Evolutionary conservation across 2,888 invertebrate species (phyloP), one percentile per base, ranked within the genome.

Genomic region (Frankliniella fusca): DNA sequence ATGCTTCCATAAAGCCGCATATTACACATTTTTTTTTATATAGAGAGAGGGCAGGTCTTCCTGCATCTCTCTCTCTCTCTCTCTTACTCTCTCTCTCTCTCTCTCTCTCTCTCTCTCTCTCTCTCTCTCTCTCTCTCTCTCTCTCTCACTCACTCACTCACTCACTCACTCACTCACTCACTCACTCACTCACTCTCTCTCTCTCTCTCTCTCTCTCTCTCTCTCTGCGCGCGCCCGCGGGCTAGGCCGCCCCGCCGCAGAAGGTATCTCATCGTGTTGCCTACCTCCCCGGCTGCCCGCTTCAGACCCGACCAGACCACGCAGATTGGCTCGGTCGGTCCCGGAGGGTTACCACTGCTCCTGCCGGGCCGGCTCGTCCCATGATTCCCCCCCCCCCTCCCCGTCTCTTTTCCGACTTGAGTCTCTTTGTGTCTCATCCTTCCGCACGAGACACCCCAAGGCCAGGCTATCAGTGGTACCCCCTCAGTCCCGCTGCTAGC

Each of bases 391-490:
- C 38, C 38, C 38, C 38, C 38, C 38, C 5, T 5, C 38, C 38
- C 5, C 5, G 38, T 38, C 38, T 38, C 38, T 38, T 38, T 38
- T 38, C 38, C 38, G 38, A 38, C 38, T 38, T 38, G 38, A 38
- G 38, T 38, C 38, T 38, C 38, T 38, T 38, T 38, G 38, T 38
- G 38, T 38, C 38, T 38, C 38, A 38, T 38, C 38, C 38, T 38
- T 38, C 38, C 38, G 38, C 38, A 38, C 38, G 38, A 38, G 38
- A 38, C 38, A 38, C 38, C 38, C 38, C 38, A 12, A 12, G 27
- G 23, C 70, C 70, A 76, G 70, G 70, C 70, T 76, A 76, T 76
- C 70, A 76, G 70, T 76, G 70, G 23, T 23, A 70, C n/a, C 3
- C 65, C 54, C 54, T n/a, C 70, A 11, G 23, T 23, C 70, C 23